Evolutionary conservation across 1,140 invertebrate genomes (phyloP).

Genomic region (Adoxophyes honmai): DNA sequence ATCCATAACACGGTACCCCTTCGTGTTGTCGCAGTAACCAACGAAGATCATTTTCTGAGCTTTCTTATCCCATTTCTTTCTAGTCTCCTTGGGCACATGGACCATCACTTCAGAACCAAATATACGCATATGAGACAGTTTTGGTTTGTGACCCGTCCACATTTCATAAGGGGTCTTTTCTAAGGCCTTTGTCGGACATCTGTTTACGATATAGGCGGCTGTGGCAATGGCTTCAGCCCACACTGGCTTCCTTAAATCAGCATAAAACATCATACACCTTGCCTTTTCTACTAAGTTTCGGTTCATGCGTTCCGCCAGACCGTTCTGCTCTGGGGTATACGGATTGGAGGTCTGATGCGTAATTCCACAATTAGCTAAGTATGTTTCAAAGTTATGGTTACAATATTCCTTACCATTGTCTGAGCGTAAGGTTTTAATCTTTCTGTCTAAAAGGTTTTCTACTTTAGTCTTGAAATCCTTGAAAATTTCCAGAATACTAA

Average conservation of each 20-base stretch:
- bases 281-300: neutral
- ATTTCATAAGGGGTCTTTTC: conserved; percentile 46
- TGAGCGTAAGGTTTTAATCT: neutral
- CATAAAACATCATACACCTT: conserved; percentile 26
- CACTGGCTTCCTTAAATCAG: neutral
- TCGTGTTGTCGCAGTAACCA: too few relatives aligned
- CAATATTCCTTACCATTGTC: neutral
- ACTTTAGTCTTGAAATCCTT: neutral
- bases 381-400: conserved; percentile 2
- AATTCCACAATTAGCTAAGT: neutral
- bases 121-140: conserved; percentile 31
- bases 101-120: too few relatives aligned
- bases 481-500: neutral
- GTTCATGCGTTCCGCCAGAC: neutral
- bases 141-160: conserved; percentile 47
- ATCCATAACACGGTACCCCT: too few relatives aligned
- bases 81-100: too few relatives aligned
- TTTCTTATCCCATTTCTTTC: too few relatives aligned
- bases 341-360: conserved; percentile 1
- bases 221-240: conserved; percentile 10
- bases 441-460: neutral
- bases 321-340: neutral
- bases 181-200: conserved; percentile 22
- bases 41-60: too few relatives aligned
- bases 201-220: conserved; percentile 35